Base-by-base conservation (phyloP, 2,113 vertebrate genomes). In the Antechinus flavipes region DNA sequence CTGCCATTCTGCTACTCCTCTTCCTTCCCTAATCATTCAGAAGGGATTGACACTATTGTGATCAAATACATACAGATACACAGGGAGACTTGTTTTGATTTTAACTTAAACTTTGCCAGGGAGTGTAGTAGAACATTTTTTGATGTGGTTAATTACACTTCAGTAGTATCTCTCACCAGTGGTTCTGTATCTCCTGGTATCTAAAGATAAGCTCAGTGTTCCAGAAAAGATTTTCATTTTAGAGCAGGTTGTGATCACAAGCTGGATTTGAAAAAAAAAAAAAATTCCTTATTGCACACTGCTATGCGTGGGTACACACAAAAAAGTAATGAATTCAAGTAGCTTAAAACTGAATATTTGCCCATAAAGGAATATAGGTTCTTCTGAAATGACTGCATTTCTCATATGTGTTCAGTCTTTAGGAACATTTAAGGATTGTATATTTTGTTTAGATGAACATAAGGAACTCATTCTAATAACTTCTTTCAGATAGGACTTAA, bases 11-110 rank as follows among this genome's bases (percentile, higher is more conserved):
- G 47, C 42, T 2, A 0, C 26, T 58, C 46, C 42, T 25, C 50
- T 90, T 84, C 90, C 26, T 61, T 95, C 55, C 30, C n/a, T 19
- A 19, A 25, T 54, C 92, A 2, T 97, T 93, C 61, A n/a, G 76
- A 91, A 91, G 95, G 93, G 53, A 22, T 97, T 93, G 84, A 93
- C 93, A 61, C 0, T 5, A 14, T 46, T 26, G 8, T 58, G 93
- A 96, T 96, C 90, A 90, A 91, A 95, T 23, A 52, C 47, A 8
- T 61, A 91, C 90, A 91, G 94, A 52, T 68, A 26, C 30, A 49
- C 16, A 2, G 0, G 54, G 46, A 14, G 61, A 76, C 26, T 56
- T 30, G 3, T 55, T 89, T 4, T 90, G 95, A 92, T 92, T 95
- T 42, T 30, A 92, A 1, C 61, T 25, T 92, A 91, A 91, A 54